phyloP scores from a whole-genome alignment of 2,888 invertebrate species.

The Eurytoma californica region DNA sequence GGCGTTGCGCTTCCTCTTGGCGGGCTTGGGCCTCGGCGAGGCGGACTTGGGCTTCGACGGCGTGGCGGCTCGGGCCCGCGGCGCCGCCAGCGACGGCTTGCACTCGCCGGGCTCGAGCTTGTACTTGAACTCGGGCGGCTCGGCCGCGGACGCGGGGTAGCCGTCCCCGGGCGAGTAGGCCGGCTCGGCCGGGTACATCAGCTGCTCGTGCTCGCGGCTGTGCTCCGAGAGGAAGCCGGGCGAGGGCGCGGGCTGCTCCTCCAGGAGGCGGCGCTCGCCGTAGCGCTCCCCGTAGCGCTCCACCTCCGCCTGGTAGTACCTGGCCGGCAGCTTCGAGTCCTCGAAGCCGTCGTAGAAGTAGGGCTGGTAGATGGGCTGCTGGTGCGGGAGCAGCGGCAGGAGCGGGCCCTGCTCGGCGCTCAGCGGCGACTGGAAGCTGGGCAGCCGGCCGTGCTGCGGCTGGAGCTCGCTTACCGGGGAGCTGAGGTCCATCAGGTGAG shows the following conservation, averaged over 20 bases:
- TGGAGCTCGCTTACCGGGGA: conserved; percentile 45
- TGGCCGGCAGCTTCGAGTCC: conserved; percentile 47
- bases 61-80: neutral
- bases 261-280: conserved; percentile 40
- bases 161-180: conserved; percentile 31
- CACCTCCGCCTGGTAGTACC: conserved; percentile 54
- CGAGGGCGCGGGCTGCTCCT: conserved; percentile 60
- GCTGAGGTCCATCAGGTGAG: conserved; percentile 67
- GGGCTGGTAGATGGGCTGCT: conserved; percentile 53
- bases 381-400: conserved; percentile 34
- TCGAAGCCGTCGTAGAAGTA: conserved; percentile 62
- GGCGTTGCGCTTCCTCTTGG: conserved; percentile 47
- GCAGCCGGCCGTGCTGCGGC: conserved; percentile 59
- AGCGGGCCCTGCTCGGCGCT: conserved; percentile 53
- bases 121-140: conserved; percentile 15
- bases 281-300: too few relatives aligned
- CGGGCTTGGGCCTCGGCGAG: conserved; percentile 14
- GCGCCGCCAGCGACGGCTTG: conserved; percentile 8
- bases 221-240: conserved; percentile 66
- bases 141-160: conserved; percentile 44
- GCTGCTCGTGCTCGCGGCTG: conserved; percentile 65
- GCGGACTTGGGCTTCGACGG: conserved; percentile 23
- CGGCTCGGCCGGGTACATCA: conserved; percentile 63
- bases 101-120: conserved; percentile 41
- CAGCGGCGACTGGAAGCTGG: conserved; percentile 44